These are phyloP conservation scores for Plumapathes pennacea DNA, from an alignment of 92 coral and sea anemone species.

Conservation along the genomic window DNA sequence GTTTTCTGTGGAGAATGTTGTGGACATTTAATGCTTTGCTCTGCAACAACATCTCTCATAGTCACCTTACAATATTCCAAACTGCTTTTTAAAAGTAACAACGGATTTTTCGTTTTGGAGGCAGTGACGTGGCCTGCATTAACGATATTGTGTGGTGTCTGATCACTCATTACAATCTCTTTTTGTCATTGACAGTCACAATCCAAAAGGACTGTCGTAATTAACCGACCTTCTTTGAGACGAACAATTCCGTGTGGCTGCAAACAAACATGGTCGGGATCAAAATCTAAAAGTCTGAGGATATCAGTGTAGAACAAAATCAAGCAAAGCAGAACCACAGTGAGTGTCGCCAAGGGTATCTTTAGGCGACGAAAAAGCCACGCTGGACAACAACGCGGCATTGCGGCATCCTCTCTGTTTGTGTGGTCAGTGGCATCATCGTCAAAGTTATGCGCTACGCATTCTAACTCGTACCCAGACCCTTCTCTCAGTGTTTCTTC, in stretches of 20 bases:
- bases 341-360: constrained; percentile 21
- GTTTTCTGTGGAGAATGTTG: no score
- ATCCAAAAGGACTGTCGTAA: no score
- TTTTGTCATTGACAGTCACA: no score
- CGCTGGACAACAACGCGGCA: no score
- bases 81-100: neutral
- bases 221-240: constrained; percentile 34
- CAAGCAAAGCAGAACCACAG: constrained; percentile 11
- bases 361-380: no score
- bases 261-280: constrained; percentile 39
- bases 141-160: no score
- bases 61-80: neutral
- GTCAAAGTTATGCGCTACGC: neutral
- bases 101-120: no score
- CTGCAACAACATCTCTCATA: no score
- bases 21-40: no score
- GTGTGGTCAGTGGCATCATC: constrained; percentile 9
- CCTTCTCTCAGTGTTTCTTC: no score
- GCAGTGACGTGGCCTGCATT: no score
- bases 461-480: constrained; percentile 5
- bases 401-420: neutral
- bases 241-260: constrained; percentile 41
- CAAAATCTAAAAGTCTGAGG: constrained; percentile 8
- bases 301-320: constrained; percentile 8
- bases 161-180: no score